A percentile compares a stretch with the other conserved stretches of the same genome.
Evolutionary conservation across 1,140 invertebrate genomes (phyloP).

Genomic region (Hetaerina americana): DNA sequence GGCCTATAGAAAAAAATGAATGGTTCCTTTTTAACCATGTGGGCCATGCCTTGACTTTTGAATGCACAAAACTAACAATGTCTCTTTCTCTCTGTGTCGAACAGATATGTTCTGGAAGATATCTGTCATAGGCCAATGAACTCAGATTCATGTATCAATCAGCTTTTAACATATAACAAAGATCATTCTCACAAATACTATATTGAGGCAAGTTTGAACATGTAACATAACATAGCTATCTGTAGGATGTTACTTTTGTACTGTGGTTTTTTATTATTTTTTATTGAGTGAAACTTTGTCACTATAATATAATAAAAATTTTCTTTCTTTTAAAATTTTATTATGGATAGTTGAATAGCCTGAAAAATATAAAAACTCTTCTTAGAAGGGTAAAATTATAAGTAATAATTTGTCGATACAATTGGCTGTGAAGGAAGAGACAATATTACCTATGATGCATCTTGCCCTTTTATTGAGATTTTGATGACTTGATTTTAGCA

Average conservation of each 20-base stretch:
- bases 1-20: background rate
- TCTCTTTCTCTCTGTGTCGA: background rate
- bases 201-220: background rate
- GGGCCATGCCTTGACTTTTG: background rate
- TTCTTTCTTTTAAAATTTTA: background rate
- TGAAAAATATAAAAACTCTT: too few species aligned
- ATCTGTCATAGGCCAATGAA: background rate
- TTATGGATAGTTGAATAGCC: background rate
- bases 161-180: background rate
- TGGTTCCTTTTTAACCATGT: background rate
- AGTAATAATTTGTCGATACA: too few species aligned
- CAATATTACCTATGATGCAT: too few species aligned
- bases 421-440: too few species aligned
- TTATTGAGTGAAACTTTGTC: background rate
- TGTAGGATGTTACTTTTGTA: background rate
- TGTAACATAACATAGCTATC: background rate
- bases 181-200: background rate
- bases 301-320: background rate
- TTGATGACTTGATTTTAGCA: too few species aligned
- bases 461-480: too few species aligned
- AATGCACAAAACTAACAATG: background rate
- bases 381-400: too few species aligned
- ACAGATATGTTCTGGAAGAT: background rate
- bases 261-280: slow-evolving; percentile 1
- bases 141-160: background rate